phyloP scores from a whole-genome alignment of 2,797 vertebrate species.

The Sebastes aleutianus region DNA sequence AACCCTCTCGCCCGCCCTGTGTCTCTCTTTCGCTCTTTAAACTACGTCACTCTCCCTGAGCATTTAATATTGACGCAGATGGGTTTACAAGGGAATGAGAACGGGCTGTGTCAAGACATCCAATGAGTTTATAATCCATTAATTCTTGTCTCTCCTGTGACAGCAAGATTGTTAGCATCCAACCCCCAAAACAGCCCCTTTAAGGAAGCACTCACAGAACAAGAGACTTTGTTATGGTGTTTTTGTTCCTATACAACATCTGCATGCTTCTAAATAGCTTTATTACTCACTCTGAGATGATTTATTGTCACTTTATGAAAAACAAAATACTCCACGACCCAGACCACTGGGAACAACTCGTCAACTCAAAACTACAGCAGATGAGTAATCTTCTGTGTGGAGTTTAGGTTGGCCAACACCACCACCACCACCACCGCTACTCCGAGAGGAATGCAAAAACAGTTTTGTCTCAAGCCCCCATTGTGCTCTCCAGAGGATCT shows the following conservation, averaged over 20 bases:
- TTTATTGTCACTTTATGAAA: constrained; percentile 78
- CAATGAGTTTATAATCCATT: constrained; percentile 34
- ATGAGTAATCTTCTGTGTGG: constrained; percentile 70
- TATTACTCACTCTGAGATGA: constrained; percentile 70
- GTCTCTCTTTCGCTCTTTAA: too few species aligned
- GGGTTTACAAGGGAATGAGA: too few species aligned
- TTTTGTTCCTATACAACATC: constrained; percentile 58
- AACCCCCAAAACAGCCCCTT: neutral
- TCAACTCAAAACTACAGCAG: constrained; percentile 67
- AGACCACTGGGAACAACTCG: constrained; percentile 79
- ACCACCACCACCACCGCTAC: constrained; percentile 60
- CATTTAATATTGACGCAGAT: too few species aligned
- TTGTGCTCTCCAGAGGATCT: constrained; percentile 60
- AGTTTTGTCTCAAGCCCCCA: constrained; percentile 52
- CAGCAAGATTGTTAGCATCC: neutral
- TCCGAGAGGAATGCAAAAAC: constrained; percentile 68
- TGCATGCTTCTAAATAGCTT: constrained; percentile 72
- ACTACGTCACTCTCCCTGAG: too few species aligned
- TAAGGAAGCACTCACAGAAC: neutral
- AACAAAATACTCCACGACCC: constrained; percentile 73
- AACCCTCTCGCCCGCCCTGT: too few species aligned
- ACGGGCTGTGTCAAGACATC: neutral
- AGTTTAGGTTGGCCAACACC: constrained; percentile 71
- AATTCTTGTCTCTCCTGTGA: constrained; percentile 13
- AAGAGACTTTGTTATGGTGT: constrained; percentile 51